phyloP scores from a whole-genome alignment of 2,113 vertebrate species.

The Crotophaga sulcirostris region DNA sequence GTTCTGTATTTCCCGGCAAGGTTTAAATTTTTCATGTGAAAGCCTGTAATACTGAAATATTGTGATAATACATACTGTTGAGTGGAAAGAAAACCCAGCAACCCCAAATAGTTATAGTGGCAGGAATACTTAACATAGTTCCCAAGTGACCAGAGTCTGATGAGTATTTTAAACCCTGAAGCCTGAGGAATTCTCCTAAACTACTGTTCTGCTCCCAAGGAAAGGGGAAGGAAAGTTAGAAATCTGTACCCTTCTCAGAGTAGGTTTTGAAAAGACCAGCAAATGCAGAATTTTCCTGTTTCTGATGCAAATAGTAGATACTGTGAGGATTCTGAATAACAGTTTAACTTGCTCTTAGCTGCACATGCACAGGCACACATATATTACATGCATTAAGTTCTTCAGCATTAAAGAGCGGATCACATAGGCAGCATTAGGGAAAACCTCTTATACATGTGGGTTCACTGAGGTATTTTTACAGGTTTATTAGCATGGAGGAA shows the following conservation, averaged over 20 bases:
- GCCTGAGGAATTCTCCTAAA: constrained; percentile 32
- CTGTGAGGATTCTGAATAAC: not conserved
- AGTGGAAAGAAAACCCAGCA: not conserved
- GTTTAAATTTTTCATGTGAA: not conserved
- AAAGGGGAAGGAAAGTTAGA: not conserved
- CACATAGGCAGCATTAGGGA: not conserved
- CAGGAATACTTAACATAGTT: constrained; percentile 66
- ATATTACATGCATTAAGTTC: not conserved
- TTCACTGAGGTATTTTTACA: not conserved
- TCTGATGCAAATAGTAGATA: not conserved
- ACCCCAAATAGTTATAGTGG: constrained; percentile 24
- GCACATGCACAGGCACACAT: not conserved
- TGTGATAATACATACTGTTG: not conserved
- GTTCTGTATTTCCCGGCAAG: not conserved
- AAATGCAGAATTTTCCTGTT: not conserved
- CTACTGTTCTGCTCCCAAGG: not conserved
- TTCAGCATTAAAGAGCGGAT: not conserved
- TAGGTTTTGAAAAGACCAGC: not conserved
- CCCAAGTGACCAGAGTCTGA: constrained; percentile 9
- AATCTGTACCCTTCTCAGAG: not conserved
- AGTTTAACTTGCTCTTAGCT: not conserved
- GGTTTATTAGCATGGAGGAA: not conserved
- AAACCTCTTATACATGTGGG: not conserved
- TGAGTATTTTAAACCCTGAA: constrained; percentile 52
- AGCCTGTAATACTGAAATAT: not conserved